phyloP scores from a whole-genome alignment of 2,888 invertebrate genomes.

The Acanthosoma haemorrhoidale region DNA sequence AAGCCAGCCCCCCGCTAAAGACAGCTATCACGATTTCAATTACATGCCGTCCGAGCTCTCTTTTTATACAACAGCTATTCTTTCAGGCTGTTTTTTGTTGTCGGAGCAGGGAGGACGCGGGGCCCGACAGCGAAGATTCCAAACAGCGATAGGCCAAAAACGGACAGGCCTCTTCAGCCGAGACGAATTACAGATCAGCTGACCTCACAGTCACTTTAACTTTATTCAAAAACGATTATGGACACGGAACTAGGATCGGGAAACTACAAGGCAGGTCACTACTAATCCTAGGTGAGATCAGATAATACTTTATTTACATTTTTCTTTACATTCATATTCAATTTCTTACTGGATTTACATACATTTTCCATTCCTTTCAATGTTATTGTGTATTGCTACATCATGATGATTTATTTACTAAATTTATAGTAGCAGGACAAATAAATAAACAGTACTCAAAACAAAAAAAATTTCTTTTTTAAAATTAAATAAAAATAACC shows the following conservation, averaged over 20 bases:
- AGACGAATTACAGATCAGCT: slow-evolving; percentile 4
- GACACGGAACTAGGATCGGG: no score
- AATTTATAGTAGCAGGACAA: no score
- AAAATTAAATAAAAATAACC: no score
- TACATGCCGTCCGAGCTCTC: slow-evolving; percentile 22
- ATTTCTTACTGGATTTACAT: no score
- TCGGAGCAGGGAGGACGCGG: not conserved
- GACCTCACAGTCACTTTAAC: not conserved
- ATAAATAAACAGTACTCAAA: no score
- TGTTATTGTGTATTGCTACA: no score
- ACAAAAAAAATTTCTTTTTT: no score
- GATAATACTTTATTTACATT: no score
- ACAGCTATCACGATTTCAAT: slow-evolving; percentile 27
- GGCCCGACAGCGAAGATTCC: not conserved
- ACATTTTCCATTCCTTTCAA: no score
- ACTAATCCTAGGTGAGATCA: no score
- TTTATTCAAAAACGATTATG: not conserved
- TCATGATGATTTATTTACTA: no score
- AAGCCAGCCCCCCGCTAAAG: not conserved
- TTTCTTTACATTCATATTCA: no score
- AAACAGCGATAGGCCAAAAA: not conserved
- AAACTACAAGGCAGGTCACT: not conserved
- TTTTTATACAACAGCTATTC: slow-evolving; percentile 9
- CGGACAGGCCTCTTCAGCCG: not conserved
- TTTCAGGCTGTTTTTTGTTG: not conserved